Evolutionary conservation across 2,113 vertebrate species (phyloP).

Genomic region (Sterna hirundo): DNA sequence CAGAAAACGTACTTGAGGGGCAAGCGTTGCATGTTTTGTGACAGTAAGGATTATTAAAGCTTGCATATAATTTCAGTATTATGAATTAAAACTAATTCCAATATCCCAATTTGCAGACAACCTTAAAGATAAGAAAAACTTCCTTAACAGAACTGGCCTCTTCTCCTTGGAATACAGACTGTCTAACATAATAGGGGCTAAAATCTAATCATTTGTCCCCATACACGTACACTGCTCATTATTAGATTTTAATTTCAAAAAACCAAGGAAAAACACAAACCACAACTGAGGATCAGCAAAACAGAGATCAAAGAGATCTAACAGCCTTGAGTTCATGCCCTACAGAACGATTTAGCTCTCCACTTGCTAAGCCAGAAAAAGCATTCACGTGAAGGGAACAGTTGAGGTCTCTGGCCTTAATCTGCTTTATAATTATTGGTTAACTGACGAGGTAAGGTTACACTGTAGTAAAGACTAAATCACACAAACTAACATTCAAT

Average conservation of each 20-base stretch:
- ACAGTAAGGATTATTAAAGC: neutral
- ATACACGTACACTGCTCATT: neutral
- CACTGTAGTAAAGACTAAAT: neutral
- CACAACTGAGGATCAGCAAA: neutral
- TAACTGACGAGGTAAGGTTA: neutral
- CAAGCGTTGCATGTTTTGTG: neutral
- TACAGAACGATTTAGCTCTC: neutral
- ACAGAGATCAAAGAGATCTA: neutral
- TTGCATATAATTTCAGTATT: neutral
- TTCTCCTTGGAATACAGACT: neutral
- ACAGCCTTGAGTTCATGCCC: neutral
- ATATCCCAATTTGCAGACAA: neutral
- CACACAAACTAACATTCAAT: neutral
- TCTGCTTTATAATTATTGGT: neutral
- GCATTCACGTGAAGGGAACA: neutral
- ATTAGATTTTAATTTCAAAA: neutral
- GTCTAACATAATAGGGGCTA: neutral
- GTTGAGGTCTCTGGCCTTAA: neutral
- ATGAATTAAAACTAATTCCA: neutral
- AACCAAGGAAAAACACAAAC: neutral
- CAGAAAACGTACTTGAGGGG: neutral
- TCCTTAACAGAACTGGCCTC: neutral
- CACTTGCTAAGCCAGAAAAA: neutral
- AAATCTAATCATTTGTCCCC: neutral
- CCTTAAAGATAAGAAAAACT: neutral